These are phyloP conservation scores for Fundulus diaphanus DNA, from an alignment of 2,797 vertebrate species.

Conservation along the genomic window DNA sequence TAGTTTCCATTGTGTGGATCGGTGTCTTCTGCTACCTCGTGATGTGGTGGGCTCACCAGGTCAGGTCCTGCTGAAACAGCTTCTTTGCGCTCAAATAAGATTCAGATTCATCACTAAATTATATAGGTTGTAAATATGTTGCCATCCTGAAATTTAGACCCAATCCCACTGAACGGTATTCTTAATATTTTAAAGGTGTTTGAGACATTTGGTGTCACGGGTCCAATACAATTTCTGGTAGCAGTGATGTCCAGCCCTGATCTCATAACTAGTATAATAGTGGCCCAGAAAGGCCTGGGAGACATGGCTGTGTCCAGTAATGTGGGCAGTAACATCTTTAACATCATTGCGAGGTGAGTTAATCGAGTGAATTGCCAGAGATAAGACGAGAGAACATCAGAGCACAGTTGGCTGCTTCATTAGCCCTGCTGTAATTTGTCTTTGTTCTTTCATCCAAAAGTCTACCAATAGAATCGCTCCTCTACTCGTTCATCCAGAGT, in stretches of 20 bases:
- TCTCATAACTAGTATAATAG: slow-evolving; percentile 98
- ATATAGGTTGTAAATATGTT: background rate
- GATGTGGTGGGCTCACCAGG: slow-evolving; percentile 98
- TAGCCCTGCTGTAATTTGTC: background rate
- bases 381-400: background rate
- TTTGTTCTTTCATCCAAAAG: slow-evolving; percentile 54
- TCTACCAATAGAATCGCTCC: slow-evolving; percentile 91
- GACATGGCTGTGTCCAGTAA: slow-evolving; percentile 99
- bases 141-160: background rate
- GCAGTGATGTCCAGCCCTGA: slow-evolving; percentile 96
- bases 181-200: slow-evolving; percentile 86
- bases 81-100: background rate
- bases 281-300: slow-evolving; percentile 94
- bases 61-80: slow-evolving; percentile 48
- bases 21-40: slow-evolving; percentile 91
- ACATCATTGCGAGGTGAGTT: slow-evolving; percentile 95
- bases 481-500: slow-evolving; percentile 83
- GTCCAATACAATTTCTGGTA: slow-evolving; percentile 90
- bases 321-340: slow-evolving; percentile 97
- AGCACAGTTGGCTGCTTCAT: background rate
- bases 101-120: background rate
- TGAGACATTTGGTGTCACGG: slow-evolving; percentile 97
- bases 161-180: background rate
- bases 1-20: slow-evolving; percentile 92
- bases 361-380: background rate